phyloP scores from a whole-genome alignment of 2,888 invertebrate species.

The Lycaena phlaeas region DNA sequence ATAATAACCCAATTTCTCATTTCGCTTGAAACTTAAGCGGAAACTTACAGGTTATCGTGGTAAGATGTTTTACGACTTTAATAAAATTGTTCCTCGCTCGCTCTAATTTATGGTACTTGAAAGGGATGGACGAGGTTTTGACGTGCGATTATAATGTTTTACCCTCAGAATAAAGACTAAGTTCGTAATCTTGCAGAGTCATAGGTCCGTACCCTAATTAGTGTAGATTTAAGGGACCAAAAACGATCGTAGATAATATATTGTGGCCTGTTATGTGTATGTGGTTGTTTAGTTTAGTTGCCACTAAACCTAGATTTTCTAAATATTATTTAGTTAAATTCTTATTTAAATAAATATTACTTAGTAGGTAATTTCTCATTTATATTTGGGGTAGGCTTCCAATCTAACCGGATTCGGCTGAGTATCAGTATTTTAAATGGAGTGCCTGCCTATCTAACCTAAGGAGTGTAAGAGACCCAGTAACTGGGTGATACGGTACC shows the following conservation, averaged over 20 bases:
- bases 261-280: no score
- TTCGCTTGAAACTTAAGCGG: constrained; percentile 3
- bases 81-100: constrained; percentile 1
- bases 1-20: constrained; percentile 5
- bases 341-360: no score
- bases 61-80: constrained; percentile 5
- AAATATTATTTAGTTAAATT: no score
- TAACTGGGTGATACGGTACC: no score
- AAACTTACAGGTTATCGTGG: constrained; percentile 5
- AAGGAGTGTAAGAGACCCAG: no score
- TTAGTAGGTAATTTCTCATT: no score
- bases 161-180: constrained; percentile 5
- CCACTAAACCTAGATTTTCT: no score
- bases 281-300: no score
- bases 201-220: constrained; percentile 5
- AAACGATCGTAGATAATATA: constrained; percentile 1
- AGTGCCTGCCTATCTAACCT: no score
- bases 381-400: no score
- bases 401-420: no score
- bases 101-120: not conserved
- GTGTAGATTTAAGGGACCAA: constrained; percentile 1
- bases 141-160: not conserved
- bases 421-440: no score
- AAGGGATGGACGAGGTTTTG: not conserved
- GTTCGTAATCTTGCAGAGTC: constrained; percentile 5